Base-by-base conservation (phyloP, 1,140 invertebrate genomes). In the Leptinotarsa undecemlineata region DNA sequence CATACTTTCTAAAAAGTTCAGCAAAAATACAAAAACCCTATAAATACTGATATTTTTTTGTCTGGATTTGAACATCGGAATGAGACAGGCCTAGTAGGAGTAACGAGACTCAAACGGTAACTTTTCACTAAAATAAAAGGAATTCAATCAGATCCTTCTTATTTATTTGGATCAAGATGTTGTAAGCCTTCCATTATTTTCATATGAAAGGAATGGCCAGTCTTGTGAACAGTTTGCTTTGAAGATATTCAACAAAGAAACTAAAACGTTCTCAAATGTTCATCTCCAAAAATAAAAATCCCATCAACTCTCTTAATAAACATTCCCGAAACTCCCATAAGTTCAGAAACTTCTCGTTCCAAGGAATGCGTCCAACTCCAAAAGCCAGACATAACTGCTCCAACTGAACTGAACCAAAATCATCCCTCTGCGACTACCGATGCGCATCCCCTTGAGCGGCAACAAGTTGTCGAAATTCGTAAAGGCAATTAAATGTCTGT, bases 401-500 rank as follows among this genome's bases (percentile, higher is more conserved):
- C 51, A 17, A 57, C n/a, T 17, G 15, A 17, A 57, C 51, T 57
- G 33, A 42, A 42, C 33, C 33, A 42, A 42, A 42, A 3, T 57
- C 14, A 57, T 57, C n/a, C 17, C 15, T 57, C 33, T 42, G 33
- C 33, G 51, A 17, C 51, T 57, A 8, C 15, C 51, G 51, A 57
- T 17, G 51, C n/a, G 51, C n/a, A 57, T 57, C n/a, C 51, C 17
- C 42, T 68, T 47, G 42, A 42, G 51, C 21, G 33, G 69, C 69
- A 71, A 71, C 69, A 71, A 71, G 69, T 71, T 57, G 69, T 26
- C 26, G 69, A 61, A 61, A 71, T 71, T 71, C 17, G 69, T 61
- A 71, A 61, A 19, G 69, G 69, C 69, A 71, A 71, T 71, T 60
- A 71, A 71, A 71, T 71, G 69, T 71, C 57, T 71, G 60, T 62